Base-by-base conservation (phyloP, 1,140 invertebrate species). In the Heliconius melpomene region DNA sequence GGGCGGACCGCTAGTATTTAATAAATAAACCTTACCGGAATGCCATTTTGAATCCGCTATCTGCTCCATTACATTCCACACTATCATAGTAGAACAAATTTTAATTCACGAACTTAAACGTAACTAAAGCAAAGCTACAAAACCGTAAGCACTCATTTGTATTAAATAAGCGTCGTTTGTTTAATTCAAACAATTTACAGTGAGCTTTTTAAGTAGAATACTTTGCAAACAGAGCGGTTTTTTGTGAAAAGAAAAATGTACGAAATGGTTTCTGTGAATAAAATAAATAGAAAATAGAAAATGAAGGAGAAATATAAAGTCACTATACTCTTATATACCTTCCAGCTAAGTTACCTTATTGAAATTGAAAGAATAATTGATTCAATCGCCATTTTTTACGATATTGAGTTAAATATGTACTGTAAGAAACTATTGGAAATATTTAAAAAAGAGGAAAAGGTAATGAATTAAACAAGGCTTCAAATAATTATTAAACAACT, bases 201-300 rank as follows among this genome's bases (percentile, higher is more conserved):
- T 66, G 60, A 66, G 60, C 60, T 66, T 66, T 66, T 66, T 66
- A 66, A 66, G 60, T 66, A 66, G 60, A 66, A 66, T 66, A 66
- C 60, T 66, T 66, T 66, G 23, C 60, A n/a, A 66, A 29, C 26
- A 29, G 23, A 16, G 23, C 8, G 54, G 60, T 60, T 66, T 66
- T 66, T 66, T 66, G 26, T 29, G 13, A 29, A 66, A 66, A 52
- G 50, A n/a, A 66, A 57, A 57, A 57, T 57, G n/a, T 57, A 57
- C n/a, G 54, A 57, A 23, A 23, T 57, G 54, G n/a, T 57, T 57
- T 57, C 20, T 57, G 54, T 9, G 54, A 23, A 57, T 57, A 57
- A 57, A 57, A 9, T 23, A 23, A 57, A 57, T 1, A 57, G n/a
- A 23, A 57, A 57, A 57, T 23, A 57, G 18, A 23, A 54, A 57